Evolutionary conservation across 2,888 invertebrate species (phyloP), one percentile per base, ranked within the genome.

Genomic region (Acanthosepion pharaonis): DNA sequence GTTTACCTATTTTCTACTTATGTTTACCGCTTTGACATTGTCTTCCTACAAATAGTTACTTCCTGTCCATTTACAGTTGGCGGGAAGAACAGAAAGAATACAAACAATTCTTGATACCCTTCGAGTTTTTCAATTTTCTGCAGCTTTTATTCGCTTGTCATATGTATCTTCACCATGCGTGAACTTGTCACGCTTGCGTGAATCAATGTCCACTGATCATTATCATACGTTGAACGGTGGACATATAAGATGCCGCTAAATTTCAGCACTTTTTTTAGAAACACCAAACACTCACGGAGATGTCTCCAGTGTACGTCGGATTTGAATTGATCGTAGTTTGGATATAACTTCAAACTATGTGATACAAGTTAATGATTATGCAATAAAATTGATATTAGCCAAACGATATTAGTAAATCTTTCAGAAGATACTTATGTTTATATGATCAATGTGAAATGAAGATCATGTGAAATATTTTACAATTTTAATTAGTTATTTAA

Each of bases 51-150:
- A 78, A 33, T 5, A n/a, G 5, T n/a, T 33, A 15, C 78, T n/a
- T 78, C 78, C 78, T 11, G n/a, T 33, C 78, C 78, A 78, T 78
- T n/a, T 78, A n/a, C 78, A 15, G 33, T 78, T 33, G 78, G 78
- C 15, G n/a, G 78, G 33, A 33, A 33, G n/a, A n/a, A 18, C 78
- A n/a, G 15, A 78, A 78, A 33, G 78, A n/a, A 33, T n/a, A 78
- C 78, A n/a, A 33, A n/a, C 78, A 78, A 78, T 78, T 78, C n/a
- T 33, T 11, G 78, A 78, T 78, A 11, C 78, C 11, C 78, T 15
- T n/a, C 78, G n/a, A 78, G 78, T 78, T 78, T 78, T n/a, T 78
- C 78, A n/a, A 78, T 33, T 78, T n/a, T 78, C 78, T n/a, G n/a
- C 78, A 33, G n/a, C 78, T 78, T 78, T 78, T 78, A n/a, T 78